Conservation (phyloP, 2,888 invertebrate species). For the Norana najaformis region DNA sequence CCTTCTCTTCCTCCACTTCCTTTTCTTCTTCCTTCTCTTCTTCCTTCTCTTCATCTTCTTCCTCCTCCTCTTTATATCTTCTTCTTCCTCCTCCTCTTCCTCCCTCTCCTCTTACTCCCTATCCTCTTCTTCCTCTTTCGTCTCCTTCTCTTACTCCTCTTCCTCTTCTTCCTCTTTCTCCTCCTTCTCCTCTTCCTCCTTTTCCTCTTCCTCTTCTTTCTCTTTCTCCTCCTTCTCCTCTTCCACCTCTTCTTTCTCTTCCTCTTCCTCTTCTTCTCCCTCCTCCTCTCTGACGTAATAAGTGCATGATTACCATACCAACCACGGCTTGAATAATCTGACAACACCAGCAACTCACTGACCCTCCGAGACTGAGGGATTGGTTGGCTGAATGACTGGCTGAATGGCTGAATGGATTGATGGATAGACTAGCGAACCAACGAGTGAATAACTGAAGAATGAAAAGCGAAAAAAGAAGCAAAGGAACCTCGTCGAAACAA, state of each 20-base stretch:
- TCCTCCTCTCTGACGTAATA: conserved; percentile 18
- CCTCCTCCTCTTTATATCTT: neutral
- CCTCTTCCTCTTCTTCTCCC: conserved; percentile 14
- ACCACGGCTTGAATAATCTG: neutral
- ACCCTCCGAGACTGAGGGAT: conserved; percentile 6
- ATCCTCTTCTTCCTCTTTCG: neutral
- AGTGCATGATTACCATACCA: neutral
- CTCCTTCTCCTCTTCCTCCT: neutral
- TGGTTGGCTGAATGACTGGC: too few relatives aligned
- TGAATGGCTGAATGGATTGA: too few relatives aligned
- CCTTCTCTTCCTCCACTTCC: neutral
- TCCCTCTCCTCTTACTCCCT: neutral
- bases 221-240: conserved; percentile 26
- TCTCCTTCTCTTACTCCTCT: conserved; percentile 19
- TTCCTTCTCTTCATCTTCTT: neutral
- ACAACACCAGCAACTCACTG: neutral
- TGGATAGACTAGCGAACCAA: too few relatives aligned
- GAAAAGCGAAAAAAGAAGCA: too few relatives aligned
- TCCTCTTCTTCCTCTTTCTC: neutral
- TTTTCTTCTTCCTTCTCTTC: neutral
- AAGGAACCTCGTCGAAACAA: neutral
- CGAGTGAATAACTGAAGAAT: too few relatives aligned
- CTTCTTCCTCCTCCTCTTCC: neutral
- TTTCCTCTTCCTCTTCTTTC: neutral
- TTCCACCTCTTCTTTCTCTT: neutral